Percentiles rank a stretch among this genome's conserved stretches.
Conservation (phyloP, 2,113 vertebrate genomes). For the Lipotes vexillifer region DNA sequence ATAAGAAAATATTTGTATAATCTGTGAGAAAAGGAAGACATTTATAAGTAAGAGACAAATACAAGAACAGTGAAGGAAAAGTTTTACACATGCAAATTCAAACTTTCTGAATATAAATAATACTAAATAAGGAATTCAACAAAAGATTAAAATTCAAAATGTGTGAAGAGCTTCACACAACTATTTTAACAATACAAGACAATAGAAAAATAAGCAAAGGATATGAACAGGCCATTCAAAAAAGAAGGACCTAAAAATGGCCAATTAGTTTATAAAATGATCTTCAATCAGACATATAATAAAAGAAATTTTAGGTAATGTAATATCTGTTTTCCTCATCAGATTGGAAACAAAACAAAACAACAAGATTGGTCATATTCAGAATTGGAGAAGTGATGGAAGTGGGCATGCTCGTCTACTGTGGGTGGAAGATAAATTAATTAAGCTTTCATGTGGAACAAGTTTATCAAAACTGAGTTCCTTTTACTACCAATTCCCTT, state of each 20-base stretch:
- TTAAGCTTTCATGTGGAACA: background rate
- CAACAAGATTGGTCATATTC: background rate
- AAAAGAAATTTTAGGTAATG: background rate
- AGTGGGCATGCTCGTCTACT: background rate
- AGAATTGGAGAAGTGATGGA: background rate
- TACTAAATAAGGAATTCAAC: background rate
- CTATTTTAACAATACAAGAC: background rate
- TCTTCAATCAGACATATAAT: background rate
- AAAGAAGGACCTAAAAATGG: background rate
- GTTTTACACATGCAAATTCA: background rate
- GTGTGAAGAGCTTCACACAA: background rate
- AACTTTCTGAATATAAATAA: background rate
- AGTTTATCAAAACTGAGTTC: background rate
- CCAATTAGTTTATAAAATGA: background rate
- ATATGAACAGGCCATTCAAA: background rate
- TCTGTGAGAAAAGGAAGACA: background rate
- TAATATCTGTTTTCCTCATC: background rate
- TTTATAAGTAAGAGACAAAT: background rate
- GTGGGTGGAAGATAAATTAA: background rate
- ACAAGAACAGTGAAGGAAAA: background rate
- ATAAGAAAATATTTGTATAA: background rate
- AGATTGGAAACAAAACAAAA: background rate
- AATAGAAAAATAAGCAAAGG: background rate
- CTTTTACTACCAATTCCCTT: background rate
- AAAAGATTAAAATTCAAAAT: background rate